A percentile compares a stretch with the other conserved stretches of the same genome.
Conservation (phyloP, 2,113 vertebrate species). For the Neogobius melanostomus region DNA sequence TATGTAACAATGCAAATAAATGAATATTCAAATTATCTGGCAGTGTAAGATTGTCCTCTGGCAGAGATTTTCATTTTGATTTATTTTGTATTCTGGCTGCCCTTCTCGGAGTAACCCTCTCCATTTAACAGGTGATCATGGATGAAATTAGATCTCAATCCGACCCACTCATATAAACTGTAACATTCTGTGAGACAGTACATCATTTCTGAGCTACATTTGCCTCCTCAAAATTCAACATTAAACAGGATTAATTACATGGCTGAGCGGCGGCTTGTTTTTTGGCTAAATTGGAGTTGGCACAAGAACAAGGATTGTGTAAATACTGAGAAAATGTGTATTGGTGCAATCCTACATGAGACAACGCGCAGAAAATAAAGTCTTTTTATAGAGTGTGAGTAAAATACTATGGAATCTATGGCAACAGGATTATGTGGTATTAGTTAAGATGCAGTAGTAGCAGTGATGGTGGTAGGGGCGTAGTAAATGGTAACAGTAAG, state of each 20-base stretch:
- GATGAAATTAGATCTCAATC: not conserved
- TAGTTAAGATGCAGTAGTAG: too few species aligned
- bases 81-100: not conserved
- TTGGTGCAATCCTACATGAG: not conserved
- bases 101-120: not conserved
- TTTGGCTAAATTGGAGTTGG: not conserved
- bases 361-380: not conserved
- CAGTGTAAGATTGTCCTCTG: not conserved
- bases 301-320: not conserved
- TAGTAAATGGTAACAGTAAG: too few species aligned
- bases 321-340: not conserved
- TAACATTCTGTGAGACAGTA: not conserved
- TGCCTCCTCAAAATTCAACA: slow-evolving; percentile 1
- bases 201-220: not conserved
- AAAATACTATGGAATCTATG: too few species aligned
- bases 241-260: slow-evolving; percentile 3
- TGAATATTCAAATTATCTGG: too few species aligned
- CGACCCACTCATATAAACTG: not conserved
- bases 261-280: slow-evolving; percentile 4
- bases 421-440: too few species aligned
- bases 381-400: not conserved
- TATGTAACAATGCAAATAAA: too few species aligned
- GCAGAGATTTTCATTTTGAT: not conserved
- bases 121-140: not conserved
- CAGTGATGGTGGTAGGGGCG: too few species aligned